These are phyloP conservation scores for Ficedula albicollis DNA, from an alignment of 2,797 vertebrate species.

Conservation along the genomic window DNA sequence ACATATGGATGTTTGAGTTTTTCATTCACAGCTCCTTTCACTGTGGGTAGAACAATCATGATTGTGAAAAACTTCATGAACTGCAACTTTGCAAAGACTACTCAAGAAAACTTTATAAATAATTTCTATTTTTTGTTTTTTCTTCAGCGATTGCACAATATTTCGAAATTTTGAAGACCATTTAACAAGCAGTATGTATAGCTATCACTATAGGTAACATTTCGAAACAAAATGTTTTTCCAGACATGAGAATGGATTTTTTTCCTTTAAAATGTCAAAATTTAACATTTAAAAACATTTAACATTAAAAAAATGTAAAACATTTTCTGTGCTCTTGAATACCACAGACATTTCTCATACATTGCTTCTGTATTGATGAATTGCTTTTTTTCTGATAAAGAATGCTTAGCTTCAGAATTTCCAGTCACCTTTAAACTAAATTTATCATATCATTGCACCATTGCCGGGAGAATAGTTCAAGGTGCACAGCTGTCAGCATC, in stretches of 20 bases:
- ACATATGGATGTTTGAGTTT: background rate
- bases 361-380: background rate
- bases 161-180: background rate
- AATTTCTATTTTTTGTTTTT: background rate
- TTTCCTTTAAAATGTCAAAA: background rate
- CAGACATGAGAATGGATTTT: background rate
- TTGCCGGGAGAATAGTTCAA: background rate
- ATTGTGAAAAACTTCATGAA: background rate
- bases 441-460: background rate
- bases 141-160: background rate
- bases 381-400: background rate
- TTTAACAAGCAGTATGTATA: background rate
- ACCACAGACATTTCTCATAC: background rate
- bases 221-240: background rate
- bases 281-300: background rate
- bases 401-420: background rate
- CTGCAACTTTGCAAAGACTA: background rate
- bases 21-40: background rate
- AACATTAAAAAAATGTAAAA: background rate
- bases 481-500: background rate
- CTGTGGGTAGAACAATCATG: background rate
- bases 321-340: background rate
- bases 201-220: background rate
- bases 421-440: background rate
- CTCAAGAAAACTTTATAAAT: background rate